phyloP scores from a whole-genome alignment of 2,888 invertebrate genomes.

The Thereva nobilitata region DNA sequence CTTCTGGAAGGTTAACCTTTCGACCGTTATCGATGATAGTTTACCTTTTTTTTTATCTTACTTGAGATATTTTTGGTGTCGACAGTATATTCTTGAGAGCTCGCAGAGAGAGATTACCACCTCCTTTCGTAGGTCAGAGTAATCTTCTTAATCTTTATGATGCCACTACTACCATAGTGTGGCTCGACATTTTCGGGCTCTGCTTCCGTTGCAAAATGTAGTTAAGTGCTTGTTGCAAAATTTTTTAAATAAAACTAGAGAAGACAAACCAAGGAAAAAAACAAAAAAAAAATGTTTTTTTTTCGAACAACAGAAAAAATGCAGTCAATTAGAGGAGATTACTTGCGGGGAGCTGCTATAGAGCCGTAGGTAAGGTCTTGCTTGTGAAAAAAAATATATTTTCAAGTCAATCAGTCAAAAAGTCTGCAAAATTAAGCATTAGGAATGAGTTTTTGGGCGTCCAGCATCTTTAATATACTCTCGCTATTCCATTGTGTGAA shows the following conservation, averaged over 20 bases:
- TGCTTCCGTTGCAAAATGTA: slow-evolving; percentile 25
- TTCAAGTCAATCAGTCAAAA: neutral
- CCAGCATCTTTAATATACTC: too few relatives aligned
- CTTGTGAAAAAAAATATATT: slow-evolving; percentile 1
- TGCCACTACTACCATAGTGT: neutral
- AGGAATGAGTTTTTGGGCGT: too few relatives aligned
- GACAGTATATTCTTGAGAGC: too few relatives aligned
- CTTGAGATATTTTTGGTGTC: too few relatives aligned
- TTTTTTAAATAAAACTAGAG: slow-evolving; percentile 10
- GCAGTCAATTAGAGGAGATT: slow-evolving; percentile 26
- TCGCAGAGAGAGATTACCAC: too few relatives aligned
- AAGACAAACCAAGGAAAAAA: neutral
- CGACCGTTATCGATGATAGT: slow-evolving; percentile 10
- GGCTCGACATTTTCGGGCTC: slow-evolving; percentile 19
- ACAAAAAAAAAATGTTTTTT: too few relatives aligned
- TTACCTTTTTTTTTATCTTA: too few relatives aligned
- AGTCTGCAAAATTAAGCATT: too few relatives aligned
- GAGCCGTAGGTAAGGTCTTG: slow-evolving; percentile 11
- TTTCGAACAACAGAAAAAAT: neutral
- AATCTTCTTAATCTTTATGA: neutral
- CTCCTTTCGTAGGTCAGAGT: too few relatives aligned
- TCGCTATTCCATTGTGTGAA: too few relatives aligned
- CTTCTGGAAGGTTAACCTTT: slow-evolving; percentile 19
- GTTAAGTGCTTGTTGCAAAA: slow-evolving; percentile 13
- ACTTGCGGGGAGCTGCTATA: slow-evolving; percentile 1